Evolutionary conservation across 2,113 vertebrate species (phyloP).

Genomic region (Microtus richardsoni): DNA sequence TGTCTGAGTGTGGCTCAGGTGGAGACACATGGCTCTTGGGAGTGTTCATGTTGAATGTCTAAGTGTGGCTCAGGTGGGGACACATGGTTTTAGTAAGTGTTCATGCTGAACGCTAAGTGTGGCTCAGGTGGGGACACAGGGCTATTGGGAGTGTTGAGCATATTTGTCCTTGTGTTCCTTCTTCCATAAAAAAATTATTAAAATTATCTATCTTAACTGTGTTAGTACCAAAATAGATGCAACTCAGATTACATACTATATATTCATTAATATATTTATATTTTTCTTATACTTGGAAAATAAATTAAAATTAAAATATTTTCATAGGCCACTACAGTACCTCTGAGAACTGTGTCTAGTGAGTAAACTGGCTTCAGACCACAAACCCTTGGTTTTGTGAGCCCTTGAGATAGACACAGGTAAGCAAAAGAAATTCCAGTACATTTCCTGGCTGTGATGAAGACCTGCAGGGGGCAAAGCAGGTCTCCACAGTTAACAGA

Average conservation of each 20-base stretch:
- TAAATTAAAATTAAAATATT: slow-evolving; percentile 28
- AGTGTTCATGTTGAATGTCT: too few relatives aligned
- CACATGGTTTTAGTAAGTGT: too few relatives aligned
- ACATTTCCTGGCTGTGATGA: slow-evolving; percentile 11
- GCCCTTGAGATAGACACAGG: neutral
- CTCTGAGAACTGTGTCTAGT: neutral
- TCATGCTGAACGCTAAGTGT: neutral
- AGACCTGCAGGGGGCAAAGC: neutral
- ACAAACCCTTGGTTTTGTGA: neutral
- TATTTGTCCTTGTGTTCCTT: neutral
- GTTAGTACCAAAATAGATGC: slow-evolving; percentile 16
- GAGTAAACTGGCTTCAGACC: neutral
- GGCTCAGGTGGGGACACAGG: too few relatives aligned
- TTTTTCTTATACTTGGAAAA: slow-evolving; percentile 2
- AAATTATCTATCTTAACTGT: neutral
- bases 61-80: neutral
- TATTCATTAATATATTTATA: neutral
- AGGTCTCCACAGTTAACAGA: slow-evolving; percentile 46
- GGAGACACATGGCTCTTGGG: fast-evolving
- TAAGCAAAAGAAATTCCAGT: neutral
- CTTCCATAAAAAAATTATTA: neutral
- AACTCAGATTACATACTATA: neutral
- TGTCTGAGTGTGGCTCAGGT: too few relatives aligned
- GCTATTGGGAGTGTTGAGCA: too few relatives aligned
- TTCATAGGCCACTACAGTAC: neutral